phyloP scores from a whole-genome alignment of 2,888 invertebrate species.

The Chrysodeixis includens region DNA sequence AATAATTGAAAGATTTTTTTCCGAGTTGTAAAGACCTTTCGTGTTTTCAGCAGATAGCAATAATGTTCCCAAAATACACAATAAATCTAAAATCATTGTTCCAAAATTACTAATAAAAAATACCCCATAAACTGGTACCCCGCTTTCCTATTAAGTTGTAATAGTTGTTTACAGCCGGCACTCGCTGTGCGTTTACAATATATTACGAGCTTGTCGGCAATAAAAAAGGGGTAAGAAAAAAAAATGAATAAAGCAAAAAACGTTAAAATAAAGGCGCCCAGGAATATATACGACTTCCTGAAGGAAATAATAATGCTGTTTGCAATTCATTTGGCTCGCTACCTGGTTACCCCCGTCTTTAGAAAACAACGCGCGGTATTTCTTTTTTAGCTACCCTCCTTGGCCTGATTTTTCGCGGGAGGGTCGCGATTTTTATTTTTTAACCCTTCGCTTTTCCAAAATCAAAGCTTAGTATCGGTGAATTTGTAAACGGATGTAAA shows the following conservation, averaged over 20 bases:
- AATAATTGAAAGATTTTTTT: too few species aligned
- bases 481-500: slow-evolving; percentile 63
- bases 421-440: slow-evolving; percentile 82
- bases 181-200: slow-evolving; percentile 87
- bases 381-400: slow-evolving; percentile 75
- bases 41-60: background rate
- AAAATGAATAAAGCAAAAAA: slow-evolving; percentile 86
- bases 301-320: slow-evolving; percentile 90
- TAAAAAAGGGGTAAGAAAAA: slow-evolving; percentile 87
- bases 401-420: slow-evolving; percentile 79
- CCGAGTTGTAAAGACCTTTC: too few species aligned
- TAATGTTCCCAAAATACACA: background rate
- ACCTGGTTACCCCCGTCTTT: slow-evolving; percentile 86
- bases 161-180: slow-evolving; percentile 88
- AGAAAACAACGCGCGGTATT: slow-evolving; percentile 83
- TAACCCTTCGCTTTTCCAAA: slow-evolving; percentile 83
- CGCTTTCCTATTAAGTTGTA: slow-evolving; percentile 82
- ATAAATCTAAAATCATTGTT: slow-evolving; percentile 39
- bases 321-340: slow-evolving; percentile 89
- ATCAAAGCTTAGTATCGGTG: slow-evolving; percentile 82
- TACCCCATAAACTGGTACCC: slow-evolving; percentile 64
- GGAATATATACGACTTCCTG: slow-evolving; percentile 89
- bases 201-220: slow-evolving; percentile 87
- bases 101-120: slow-evolving; percentile 56
- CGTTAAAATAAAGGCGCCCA: slow-evolving; percentile 87